A percentile compares a stretch with the other conserved stretches of the same genome.
phyloP scores from a whole-genome alignment of 2,113 vertebrate species.

The Acrocephalus arundinaceus region DNA sequence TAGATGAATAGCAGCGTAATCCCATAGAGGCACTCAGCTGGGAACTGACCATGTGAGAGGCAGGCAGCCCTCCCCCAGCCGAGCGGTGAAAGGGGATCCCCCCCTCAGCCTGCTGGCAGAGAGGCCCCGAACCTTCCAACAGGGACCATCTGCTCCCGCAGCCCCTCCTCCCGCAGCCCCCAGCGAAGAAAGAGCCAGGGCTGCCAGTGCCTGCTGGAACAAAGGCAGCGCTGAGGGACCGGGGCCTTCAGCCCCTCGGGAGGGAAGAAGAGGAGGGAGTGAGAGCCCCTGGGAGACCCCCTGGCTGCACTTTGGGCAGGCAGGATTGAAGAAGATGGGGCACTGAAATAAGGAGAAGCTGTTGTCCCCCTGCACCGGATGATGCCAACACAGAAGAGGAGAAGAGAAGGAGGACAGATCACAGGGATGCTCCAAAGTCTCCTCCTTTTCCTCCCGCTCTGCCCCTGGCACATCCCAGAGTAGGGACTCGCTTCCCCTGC shows the following conservation, averaged over 20 bases:
- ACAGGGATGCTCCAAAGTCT: not conserved
- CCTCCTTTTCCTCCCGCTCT: not conserved
- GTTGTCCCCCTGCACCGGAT: not conserved
- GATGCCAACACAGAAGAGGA: not conserved
- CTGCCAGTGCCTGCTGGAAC: not conserved
- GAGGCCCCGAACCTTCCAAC: not conserved
- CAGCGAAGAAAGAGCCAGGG: not conserved
- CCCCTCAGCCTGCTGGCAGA: not conserved
- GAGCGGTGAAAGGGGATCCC: not conserved
- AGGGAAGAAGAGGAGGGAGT: not conserved
- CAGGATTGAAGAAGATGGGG: not conserved
- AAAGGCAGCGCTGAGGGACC: not conserved
- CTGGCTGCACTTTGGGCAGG: not conserved
- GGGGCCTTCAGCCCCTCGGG: not conserved
- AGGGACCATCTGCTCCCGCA: slow-evolving; percentile 47
- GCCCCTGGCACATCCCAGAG: not conserved
- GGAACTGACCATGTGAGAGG: slow-evolving; percentile 34
- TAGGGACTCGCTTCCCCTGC: not conserved
- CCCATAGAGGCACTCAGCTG: slow-evolving; percentile 53
- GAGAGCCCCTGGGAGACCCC: not conserved
- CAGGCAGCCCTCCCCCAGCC: slow-evolving; percentile 9
- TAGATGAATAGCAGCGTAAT: slow-evolving; percentile 53
- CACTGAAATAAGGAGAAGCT: fast-evolving
- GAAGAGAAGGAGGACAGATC: not conserved
- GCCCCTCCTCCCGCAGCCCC: slow-evolving; percentile 42